Percentiles rank a stretch among this genome's conserved stretches.
These are phyloP conservation scores for Lissonota sp. DNA, from an alignment of 2,888 invertebrate species.

Conservation along the genomic window DNA sequence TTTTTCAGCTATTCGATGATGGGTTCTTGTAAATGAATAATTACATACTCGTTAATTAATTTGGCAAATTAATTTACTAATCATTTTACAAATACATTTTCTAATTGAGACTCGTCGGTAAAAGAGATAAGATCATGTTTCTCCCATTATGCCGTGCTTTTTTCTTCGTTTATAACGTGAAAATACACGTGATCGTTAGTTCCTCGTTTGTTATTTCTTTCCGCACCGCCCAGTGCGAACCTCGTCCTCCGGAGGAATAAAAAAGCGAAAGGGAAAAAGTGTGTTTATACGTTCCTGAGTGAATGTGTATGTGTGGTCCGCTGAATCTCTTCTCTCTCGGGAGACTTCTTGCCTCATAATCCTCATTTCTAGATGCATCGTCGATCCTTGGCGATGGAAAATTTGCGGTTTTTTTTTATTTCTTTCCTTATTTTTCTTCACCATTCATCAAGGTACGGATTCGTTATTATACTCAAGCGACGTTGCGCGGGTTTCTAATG, in stretches of 20 bases:
- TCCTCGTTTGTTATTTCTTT: conserved; percentile 24
- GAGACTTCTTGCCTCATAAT: conserved; percentile 14
- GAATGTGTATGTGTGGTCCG: conserved; percentile 2
- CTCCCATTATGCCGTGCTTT: too few species aligned
- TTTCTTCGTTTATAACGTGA: too few species aligned
- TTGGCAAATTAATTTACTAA: too few species aligned
- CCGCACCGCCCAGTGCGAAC: conserved; percentile 22
- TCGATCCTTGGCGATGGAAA: conserved; percentile 4
- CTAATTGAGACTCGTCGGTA: too few species aligned
- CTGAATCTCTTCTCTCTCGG: neutral
- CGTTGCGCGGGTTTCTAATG: conserved; percentile 27
- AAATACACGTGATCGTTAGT: conserved; percentile 23
- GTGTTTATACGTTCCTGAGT: neutral
- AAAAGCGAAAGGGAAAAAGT: conserved; percentile 48
- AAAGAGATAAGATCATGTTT: too few species aligned
- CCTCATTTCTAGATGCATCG: conserved; percentile 21
- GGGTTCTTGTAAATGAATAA: too few species aligned
- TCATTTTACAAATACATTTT: too few species aligned
- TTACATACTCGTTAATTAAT: too few species aligned
- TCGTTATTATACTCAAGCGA: conserved; percentile 6
- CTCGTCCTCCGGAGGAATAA: conserved; percentile 7
- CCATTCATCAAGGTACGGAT: conserved; percentile 13
- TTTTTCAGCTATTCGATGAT: too few species aligned
- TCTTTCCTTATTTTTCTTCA: conserved; percentile 14
- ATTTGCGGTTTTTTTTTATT: neutral